Percentiles rank a stretch among this genome's conserved stretches.
Conservation (phyloP, 2,888 invertebrate species). For the Gerosis bhagava region DNA sequence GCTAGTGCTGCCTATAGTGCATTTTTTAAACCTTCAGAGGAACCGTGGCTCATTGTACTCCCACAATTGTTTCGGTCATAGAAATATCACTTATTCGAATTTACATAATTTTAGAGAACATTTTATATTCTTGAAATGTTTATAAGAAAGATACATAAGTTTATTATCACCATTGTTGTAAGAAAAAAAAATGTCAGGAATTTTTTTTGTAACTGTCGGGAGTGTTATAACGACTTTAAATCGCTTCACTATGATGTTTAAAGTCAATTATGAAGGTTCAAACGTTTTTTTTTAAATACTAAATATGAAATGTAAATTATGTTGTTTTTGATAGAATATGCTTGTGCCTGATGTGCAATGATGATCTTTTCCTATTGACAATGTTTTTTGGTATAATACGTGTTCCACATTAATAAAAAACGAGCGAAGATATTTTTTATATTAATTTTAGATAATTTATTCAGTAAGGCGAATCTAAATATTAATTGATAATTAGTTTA, state of each 20-base stretch:
- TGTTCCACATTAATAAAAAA: conserved; percentile 53
- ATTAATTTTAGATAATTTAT: conserved; percentile 30
- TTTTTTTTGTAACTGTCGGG: conserved; percentile 33
- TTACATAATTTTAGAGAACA: conserved; percentile 70
- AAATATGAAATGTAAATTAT: conserved; percentile 37
- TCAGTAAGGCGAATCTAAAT: conserved; percentile 23
- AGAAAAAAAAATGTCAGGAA: conserved; percentile 15
- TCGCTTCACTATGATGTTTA: conserved; percentile 43
- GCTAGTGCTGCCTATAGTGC: no score
- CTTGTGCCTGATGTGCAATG: conserved; percentile 60
- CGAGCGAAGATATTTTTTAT: conserved; percentile 33
- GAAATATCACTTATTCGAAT: conserved; percentile 61
- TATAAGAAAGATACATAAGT: no score
- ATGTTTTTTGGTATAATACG: conserved; percentile 40
- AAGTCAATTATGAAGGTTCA: conserved; percentile 73
- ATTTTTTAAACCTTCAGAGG: no score
- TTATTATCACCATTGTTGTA: conserved; percentile 32
- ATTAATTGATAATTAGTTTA: conserved; percentile 20
- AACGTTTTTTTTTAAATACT: conserved; percentile 56
- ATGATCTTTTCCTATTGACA: conserved; percentile 39
- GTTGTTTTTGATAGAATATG: conserved; percentile 52
- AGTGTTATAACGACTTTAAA: conserved; percentile 43
- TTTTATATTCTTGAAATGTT: conserved; percentile 55
- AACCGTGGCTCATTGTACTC: conserved; percentile 32
- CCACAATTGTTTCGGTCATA: conserved; percentile 37